These are phyloP conservation scores for Patiria miniata DNA, from an alignment of 35 echinoderm and acorn worm species.

Conservation along the genomic window DNA sequence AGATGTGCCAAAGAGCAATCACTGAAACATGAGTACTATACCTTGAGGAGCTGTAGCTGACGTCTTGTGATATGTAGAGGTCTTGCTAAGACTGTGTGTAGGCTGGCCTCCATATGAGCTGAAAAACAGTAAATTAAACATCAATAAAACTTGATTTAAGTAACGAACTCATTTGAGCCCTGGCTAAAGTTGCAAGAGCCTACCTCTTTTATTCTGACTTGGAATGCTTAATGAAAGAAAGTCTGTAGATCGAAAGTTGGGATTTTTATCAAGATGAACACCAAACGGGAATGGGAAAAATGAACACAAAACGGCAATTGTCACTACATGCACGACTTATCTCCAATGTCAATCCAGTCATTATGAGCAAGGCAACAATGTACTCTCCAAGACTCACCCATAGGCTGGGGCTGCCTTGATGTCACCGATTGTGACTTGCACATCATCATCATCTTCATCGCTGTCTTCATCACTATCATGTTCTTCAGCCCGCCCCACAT, in stretches of 20 bases:
- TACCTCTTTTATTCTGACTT: too few species aligned
- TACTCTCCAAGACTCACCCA: slow-evolving; percentile 14
- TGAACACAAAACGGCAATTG: too few species aligned
- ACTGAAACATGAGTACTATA: background rate
- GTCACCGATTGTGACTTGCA: slow-evolving; percentile 87
- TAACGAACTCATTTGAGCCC: too few species aligned
- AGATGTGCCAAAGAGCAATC: too few species aligned
- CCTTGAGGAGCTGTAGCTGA: slow-evolving; percentile 7
- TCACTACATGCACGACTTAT: background rate
- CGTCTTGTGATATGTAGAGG: slow-evolving; percentile 26
- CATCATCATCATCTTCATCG: slow-evolving; percentile 86
- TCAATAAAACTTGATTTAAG: too few species aligned
- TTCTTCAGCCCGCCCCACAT: background rate
- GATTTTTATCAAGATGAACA: too few species aligned
- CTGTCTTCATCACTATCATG: slow-evolving; percentile 61
- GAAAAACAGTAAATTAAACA: slow-evolving; percentile 3
- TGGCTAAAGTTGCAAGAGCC: too few species aligned
- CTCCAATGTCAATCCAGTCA: background rate
- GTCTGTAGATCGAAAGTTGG: too few species aligned
- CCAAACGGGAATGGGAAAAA: too few species aligned
- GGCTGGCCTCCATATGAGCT: slow-evolving; percentile 33
- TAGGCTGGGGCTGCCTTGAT: slow-evolving; percentile 82
- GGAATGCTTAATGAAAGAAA: too few species aligned
- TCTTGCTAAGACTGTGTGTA: background rate
- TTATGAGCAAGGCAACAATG: background rate